These are phyloP conservation scores for Arrhopalites spinosus DNA, from an alignment of 2,888 invertebrate species.

Conservation along the genomic window DNA sequence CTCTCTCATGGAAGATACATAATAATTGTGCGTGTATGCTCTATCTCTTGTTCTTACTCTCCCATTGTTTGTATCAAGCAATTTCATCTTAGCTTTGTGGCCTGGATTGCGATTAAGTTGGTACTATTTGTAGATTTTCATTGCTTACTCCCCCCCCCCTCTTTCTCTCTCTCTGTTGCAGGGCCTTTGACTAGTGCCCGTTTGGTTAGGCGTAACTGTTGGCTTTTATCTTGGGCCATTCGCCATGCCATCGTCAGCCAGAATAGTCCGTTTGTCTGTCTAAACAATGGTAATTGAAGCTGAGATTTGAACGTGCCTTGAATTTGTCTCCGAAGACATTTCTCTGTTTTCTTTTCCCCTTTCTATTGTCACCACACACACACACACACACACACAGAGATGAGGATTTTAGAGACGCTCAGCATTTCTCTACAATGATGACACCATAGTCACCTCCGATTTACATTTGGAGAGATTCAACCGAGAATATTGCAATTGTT, in stretches of 20 bases:
- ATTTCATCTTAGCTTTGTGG: conserved; percentile 17
- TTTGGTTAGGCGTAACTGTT: conserved; percentile 11
- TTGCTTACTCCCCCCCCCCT: neutral
- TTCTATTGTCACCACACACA: neutral
- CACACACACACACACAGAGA: neutral
- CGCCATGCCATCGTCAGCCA: neutral
- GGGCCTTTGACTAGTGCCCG: neutral
- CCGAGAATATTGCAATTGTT: neutral
- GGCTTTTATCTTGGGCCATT: conserved; percentile 4
- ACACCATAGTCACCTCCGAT: neutral
- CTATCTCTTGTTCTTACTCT: neutral
- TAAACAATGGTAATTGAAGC: conserved; percentile 36
- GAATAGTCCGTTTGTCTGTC: conserved; percentile 22
- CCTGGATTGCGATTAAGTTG: conserved; percentile 7
- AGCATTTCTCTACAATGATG: neutral
- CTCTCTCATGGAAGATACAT: too few relatives aligned
- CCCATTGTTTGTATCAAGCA: conserved; percentile 15
- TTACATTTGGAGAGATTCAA: neutral
- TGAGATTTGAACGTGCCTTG: conserved; percentile 34
- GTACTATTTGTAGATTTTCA: neutral
- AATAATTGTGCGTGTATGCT: neutral
- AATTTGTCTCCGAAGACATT: conserved; percentile 23
- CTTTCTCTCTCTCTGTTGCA: neutral
- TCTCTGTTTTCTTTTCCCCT: neutral
- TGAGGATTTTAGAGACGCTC: neutral